Evolutionary conservation across 2,888 invertebrate genomes (phyloP).

Genomic region (Drosophila mercatorum): DNA sequence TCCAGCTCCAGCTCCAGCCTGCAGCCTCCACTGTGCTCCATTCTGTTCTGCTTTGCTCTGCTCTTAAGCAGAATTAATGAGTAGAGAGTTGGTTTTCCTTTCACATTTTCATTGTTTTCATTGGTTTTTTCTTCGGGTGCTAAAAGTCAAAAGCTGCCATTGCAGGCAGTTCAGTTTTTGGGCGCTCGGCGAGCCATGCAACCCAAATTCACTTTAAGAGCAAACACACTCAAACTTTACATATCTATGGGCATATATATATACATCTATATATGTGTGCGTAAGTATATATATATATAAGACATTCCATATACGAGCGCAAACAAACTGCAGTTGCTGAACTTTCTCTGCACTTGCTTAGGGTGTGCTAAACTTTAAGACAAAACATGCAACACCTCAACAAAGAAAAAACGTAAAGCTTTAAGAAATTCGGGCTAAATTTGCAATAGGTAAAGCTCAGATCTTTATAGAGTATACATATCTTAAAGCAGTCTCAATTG

Average conservation of each 20-base stretch:
- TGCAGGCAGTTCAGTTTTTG: slow-evolving; percentile 51
- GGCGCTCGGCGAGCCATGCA: slow-evolving; percentile 44
- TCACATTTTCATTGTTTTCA: slow-evolving; percentile 33
- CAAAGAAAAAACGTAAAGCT: neutral
- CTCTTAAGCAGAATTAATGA: slow-evolving; percentile 64
- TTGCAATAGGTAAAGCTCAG: neutral
- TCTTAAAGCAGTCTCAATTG: neutral
- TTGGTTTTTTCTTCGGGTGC: slow-evolving; percentile 24
- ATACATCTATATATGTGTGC: neutral
- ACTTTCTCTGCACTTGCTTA: slow-evolving; percentile 14
- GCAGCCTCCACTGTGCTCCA: slow-evolving; percentile 11
- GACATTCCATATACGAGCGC: slow-evolving; percentile 7
- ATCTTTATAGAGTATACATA: neutral
- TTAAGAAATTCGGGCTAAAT: neutral
- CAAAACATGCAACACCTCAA: neutral
- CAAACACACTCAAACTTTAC: slow-evolving; percentile 51
- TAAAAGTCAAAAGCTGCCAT: slow-evolving; percentile 55
- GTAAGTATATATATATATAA: neutral
- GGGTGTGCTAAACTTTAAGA: neutral
- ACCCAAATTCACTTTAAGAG: slow-evolving; percentile 49
- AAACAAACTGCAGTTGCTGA: slow-evolving; percentile 31
- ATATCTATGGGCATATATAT: slow-evolving; percentile 24
- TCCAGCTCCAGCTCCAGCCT: slow-evolving; percentile 10
- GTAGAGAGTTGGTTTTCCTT: slow-evolving; percentile 45
- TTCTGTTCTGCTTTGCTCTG: slow-evolving; percentile 23